Evolutionary conservation across 2,113 vertebrate genomes (phyloP), one percentile per base, ranked within the genome.

Genomic region (Oriolus oriolus): DNA sequence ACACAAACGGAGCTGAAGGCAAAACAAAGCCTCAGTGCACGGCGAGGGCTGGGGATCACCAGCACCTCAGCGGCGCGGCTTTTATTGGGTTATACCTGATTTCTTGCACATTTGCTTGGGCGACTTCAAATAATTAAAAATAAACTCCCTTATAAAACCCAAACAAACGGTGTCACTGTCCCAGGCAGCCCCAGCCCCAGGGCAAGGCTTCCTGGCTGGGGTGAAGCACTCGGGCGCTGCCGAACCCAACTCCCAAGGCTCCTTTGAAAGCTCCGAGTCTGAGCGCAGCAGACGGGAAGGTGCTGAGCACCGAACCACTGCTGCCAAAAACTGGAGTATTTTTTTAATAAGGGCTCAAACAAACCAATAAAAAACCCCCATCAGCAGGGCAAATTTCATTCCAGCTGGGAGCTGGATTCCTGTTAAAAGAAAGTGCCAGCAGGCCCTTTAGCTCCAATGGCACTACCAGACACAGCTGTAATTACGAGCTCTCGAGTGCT

Each of bases 281-380:
- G 90, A 94, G 85, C 37, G 2, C 66, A 3, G 49, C 57, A 87
- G 92, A n/a, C 73, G 26, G 17, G 13, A n/a, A 74, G 85, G 89
- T 66, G 80, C 81, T 74, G 68, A 13, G 7, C 11, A 10, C 56
- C 1, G 3, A 79, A 31, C 20, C 2, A 0, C 16, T 0, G 37
- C 91, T 95, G 96, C 87, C 93, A 95, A 94, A 74, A 93, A 30
- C 22, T 2, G 1, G 37, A 71, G 93, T 1, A 13, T 26, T 94
- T 96, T 52, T 93, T 96, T 96, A 96, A 95, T 93, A 95, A 97
- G 94, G 95, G 50, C 94, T 95, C 95, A 81, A 90, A 91, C 90
- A 90, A 94, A 88, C 95, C 91, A 73, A 95, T 97, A 97, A 96
- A 97, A 92, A 70, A 13, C 13, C 79, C 82, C 84, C 28, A 30